A percentile compares a stretch with the other conserved stretches of the same genome.
Conservation (phyloP, 2,797 vertebrate species). For the Cynopterus sphinx region DNA sequence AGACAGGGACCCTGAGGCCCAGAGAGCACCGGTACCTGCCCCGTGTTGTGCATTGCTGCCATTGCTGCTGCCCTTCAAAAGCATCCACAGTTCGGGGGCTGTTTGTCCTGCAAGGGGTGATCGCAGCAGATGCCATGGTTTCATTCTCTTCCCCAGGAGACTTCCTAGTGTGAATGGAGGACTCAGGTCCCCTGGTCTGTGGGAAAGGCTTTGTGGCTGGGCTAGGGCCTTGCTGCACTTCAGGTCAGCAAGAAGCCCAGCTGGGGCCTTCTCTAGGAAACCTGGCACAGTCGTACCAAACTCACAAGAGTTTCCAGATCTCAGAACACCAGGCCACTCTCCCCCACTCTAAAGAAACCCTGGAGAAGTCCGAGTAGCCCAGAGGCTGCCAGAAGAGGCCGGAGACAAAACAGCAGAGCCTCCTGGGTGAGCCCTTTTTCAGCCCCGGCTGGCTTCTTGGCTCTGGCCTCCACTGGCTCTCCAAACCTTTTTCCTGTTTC, state of each 20-base stretch:
- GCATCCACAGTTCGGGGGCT: no score
- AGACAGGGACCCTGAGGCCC: background rate
- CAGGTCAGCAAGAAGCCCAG: background rate
- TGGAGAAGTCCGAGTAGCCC: no score
- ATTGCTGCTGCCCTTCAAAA: background rate
- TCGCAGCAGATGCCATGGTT: background rate
- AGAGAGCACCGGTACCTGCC: background rate
- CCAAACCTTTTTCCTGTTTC: background rate
- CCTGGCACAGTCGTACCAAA: background rate
- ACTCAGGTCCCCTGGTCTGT: accelerated
- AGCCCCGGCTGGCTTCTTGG: background rate
- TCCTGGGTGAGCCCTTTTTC: background rate
- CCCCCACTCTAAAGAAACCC: background rate
- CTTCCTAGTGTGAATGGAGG: background rate
- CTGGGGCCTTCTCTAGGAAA: background rate
- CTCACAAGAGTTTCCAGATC: background rate
- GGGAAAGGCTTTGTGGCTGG: background rate
- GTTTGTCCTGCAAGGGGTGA: background rate
- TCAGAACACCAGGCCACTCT: background rate
- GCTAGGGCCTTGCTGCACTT: background rate
- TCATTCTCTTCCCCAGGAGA: background rate
- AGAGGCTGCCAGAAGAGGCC: background rate
- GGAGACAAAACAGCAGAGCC: background rate
- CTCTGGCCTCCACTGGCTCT: background rate
- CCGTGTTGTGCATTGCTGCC: background rate